phyloP scores from a whole-genome alignment of 2,888 invertebrate genomes.

The Eupithecia exiguata region DNA sequence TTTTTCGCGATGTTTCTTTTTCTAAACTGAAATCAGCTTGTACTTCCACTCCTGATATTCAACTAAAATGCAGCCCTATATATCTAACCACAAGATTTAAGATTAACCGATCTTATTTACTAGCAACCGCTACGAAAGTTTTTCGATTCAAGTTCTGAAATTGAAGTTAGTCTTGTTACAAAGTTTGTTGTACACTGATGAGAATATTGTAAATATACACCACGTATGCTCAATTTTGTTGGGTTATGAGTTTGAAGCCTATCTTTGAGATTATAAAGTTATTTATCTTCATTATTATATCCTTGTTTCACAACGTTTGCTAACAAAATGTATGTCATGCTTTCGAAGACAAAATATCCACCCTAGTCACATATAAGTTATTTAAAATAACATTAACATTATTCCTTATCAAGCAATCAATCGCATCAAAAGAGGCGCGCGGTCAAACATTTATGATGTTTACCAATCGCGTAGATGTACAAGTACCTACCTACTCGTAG shows the following conservation, averaged over 20 bases:
- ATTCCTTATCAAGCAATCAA: too few relatives aligned
- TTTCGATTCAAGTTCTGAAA: conserved; percentile 34
- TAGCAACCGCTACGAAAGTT: conserved; percentile 25
- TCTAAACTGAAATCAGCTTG: background rate
- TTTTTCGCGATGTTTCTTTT: background rate
- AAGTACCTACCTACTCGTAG: too few relatives aligned
- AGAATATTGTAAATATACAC: conserved; percentile 20
- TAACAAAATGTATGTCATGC: background rate
- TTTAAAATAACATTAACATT: too few relatives aligned
- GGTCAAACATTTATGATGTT: too few relatives aligned
- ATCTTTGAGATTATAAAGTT: background rate
- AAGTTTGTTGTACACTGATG: conserved; percentile 21
- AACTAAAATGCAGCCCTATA: background rate
- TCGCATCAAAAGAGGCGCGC: too few relatives aligned
- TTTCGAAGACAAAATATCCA: background rate
- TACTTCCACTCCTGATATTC: too few relatives aligned
- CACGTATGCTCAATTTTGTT: background rate
- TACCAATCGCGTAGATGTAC: too few relatives aligned
- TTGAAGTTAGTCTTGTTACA: conserved; percentile 24
- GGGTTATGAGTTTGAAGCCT: background rate
- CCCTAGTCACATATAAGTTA: background rate
- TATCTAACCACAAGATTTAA: conserved; percentile 11
- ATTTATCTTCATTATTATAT: background rate
- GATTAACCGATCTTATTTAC: conserved; percentile 33
- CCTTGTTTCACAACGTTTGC: background rate